Conservation (phyloP, 2,888 invertebrate species). For the Alentia gelatinosa region DNA sequence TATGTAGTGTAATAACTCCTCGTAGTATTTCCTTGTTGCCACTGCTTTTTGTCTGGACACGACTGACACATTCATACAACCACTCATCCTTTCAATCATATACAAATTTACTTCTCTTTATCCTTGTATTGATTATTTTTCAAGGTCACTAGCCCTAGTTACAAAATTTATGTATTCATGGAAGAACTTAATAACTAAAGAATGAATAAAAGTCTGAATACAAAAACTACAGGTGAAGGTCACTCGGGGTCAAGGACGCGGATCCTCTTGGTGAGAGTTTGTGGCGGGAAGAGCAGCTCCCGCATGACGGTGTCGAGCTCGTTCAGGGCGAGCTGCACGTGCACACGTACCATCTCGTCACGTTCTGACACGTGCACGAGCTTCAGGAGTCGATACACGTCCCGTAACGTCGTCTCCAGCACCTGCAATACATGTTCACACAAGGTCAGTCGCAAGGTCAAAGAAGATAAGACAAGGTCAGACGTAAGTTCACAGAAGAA, state of each 20-base stretch:
- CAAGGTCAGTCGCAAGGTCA: too few relatives aligned
- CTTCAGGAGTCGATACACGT: conserved; percentile 88
- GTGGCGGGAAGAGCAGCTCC: conserved; percentile 84
- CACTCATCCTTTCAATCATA: not conserved
- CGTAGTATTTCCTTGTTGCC: too few relatives aligned
- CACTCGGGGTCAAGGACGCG: conserved; percentile 68
- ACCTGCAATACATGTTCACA: too few relatives aligned
- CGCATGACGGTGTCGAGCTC: conserved; percentile 87
- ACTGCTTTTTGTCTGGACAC: too few relatives aligned
- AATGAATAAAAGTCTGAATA: too few relatives aligned
- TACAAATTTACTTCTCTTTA: not conserved
- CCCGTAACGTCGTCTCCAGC: conserved; percentile 86
- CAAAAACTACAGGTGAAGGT: not conserved
- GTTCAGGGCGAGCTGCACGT: conserved; percentile 89
- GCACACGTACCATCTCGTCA: conserved; percentile 87
- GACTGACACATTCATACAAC: too few relatives aligned
- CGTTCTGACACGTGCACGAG: conserved; percentile 84
- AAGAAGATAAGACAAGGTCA: too few relatives aligned
- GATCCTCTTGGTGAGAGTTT: conserved; percentile 84
- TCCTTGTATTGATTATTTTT: not conserved
- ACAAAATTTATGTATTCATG: not conserved
- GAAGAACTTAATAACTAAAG: not conserved
- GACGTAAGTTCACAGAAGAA: too few relatives aligned
- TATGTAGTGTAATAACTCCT: too few relatives aligned
- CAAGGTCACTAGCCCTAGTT: too few relatives aligned